A percentile compares a stretch with the other conserved stretches of the same genome.
Conservation (phyloP, 2,113 vertebrate species). For the Hiodon alosoides region DNA sequence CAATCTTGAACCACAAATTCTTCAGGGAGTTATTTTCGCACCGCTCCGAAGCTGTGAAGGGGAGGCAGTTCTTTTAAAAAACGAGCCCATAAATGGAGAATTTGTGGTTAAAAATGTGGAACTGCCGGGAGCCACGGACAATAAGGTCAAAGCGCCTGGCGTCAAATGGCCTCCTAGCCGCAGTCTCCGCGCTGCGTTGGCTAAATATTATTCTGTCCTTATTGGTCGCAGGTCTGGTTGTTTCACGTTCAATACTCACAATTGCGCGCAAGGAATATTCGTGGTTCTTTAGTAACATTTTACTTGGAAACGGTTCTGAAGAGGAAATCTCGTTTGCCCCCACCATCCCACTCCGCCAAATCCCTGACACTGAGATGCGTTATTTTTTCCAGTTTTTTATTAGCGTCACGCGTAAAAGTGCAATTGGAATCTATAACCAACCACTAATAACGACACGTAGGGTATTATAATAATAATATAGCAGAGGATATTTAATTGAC, state of each 20-base stretch:
- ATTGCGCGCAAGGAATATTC: constrained; percentile 34
- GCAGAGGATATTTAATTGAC: not conserved
- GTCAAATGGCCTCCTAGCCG: constrained; percentile 31
- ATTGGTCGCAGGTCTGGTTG: constrained; percentile 41
- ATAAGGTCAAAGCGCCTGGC: constrained; percentile 31
- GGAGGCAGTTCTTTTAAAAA: constrained; percentile 20
- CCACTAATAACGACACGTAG: too few species aligned
- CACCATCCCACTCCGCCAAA: constrained; percentile 17
- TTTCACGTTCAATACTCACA: constrained; percentile 44
- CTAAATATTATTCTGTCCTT: constrained; percentile 44
- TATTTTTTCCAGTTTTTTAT: constrained; percentile 24
- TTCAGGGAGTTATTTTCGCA: constrained; percentile 29
- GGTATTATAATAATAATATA: not conserved
- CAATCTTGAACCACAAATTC: constrained; percentile 9
- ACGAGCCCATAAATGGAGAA: constrained; percentile 30
- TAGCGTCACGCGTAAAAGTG: too few species aligned
- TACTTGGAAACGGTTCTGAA: constrained; percentile 3
- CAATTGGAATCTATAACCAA: too few species aligned
- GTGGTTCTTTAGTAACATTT: constrained; percentile 9
- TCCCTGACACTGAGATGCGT: constrained; percentile 26
- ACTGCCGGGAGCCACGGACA: constrained; percentile 29
- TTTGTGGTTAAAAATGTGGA: constrained; percentile 34
- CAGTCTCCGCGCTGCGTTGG: constrained; percentile 31
- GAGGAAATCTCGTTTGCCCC: not conserved
- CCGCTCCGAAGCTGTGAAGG: constrained; percentile 27